These are phyloP conservation scores for Sarcophaga peregrina DNA, from an alignment of 1,140 invertebrate species.

Conservation along the genomic window DNA sequence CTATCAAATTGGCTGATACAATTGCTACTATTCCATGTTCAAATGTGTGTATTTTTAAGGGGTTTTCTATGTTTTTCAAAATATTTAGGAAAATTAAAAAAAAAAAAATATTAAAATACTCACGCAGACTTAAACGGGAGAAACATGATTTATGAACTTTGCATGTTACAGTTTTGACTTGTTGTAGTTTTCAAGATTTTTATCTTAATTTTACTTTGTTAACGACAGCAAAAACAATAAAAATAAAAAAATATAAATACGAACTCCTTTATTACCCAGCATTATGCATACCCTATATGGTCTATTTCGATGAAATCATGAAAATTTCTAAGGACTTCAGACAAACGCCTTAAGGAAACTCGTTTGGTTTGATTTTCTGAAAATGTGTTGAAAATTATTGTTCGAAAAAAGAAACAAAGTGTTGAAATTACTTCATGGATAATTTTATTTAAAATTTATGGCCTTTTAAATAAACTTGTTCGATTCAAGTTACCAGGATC, in stretches of 20 bases:
- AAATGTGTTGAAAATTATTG: background rate
- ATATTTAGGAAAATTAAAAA: background rate
- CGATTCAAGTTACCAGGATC: no score
- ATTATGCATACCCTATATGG: background rate
- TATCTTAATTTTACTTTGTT: background rate
- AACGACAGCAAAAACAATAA: background rate
- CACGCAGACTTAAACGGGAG: background rate
- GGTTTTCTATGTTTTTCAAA: background rate
- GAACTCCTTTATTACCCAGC: background rate
- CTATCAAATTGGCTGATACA: no score
- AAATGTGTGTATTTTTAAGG: background rate
- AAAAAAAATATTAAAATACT: background rate
- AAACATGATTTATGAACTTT: constrained; percentile 19
- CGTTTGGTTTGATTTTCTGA: background rate
- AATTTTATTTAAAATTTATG: background rate
- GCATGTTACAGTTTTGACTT: constrained; percentile 5
- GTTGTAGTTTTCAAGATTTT: constrained; percentile 3
- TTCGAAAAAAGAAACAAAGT: background rate
- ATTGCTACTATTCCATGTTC: background rate
- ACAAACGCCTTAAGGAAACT: background rate
- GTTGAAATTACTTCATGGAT: background rate
- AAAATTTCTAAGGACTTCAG: background rate
- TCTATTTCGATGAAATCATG: background rate
- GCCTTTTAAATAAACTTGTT: background rate
- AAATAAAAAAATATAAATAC: background rate